Base-by-base conservation (phyloP, 2,888 invertebrate species). In the Brachypterus glaber region DNA sequence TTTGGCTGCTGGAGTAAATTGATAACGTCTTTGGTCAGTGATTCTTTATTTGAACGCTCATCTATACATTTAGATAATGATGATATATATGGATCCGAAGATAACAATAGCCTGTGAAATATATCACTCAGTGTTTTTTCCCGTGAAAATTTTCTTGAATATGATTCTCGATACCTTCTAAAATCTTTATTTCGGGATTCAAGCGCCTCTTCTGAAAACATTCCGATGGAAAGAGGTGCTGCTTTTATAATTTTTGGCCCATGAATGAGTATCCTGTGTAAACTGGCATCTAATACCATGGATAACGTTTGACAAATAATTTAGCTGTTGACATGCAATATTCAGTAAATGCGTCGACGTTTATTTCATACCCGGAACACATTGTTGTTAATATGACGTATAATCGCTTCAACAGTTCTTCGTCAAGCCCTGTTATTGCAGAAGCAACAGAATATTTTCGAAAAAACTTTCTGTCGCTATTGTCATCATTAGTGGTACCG, bases 131-230 rank as follows among this genome's bases (percentile, higher is more conserved):
- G 48, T 43, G 41, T 44, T 41, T 41, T 26, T 14, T 29, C 32
- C 8, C 39, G 44, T 17, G 26, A 25, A 35, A 29, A 30, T 41
- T 41, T 41, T 36, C 43, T 17, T 12, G 37, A 21, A 34, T 25
- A 39, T 27, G 35, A 21, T 24, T 40, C 30, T 18, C 46, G 34
- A 33, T n/a, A n/a, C n/a, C n/a, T n/a, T n/a, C n/a, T n/a, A n/a
- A n/a, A n/a, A 45, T 46, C 41, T 30, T 48, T 50, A 37, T 50
- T 50, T 15, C 46, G 34, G 4, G 47, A 41, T 38, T 51, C 50
- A 36, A 41, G 45, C 3, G 51, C 49, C 24, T 51, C 48, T 33
- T 51, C 51, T 11, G 41, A 37, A 34, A 51, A 35, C 38, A 43
- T 40, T 14, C 47, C 47, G 25, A 50, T 51, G 17, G 49, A 48